phyloP scores from a whole-genome alignment of 2,888 invertebrate genomes.

The Parthenolecanium corni region DNA sequence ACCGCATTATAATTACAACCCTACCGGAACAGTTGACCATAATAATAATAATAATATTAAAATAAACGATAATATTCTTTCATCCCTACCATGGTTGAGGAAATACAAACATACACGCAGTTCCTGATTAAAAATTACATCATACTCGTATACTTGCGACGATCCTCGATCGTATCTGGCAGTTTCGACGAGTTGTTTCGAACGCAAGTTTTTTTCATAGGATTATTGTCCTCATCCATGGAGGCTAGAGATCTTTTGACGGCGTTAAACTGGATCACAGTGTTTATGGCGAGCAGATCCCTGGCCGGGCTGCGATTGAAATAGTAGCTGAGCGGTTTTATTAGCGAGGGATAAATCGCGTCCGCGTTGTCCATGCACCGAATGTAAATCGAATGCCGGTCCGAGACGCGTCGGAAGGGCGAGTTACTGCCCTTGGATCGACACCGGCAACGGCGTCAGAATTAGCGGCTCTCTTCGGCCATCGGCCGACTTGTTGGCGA shows the following conservation, averaged over 20 bases:
- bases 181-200: conserved; percentile 7
- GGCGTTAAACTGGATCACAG: conserved; percentile 36
- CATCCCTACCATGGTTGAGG: too few relatives aligned
- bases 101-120: too few relatives aligned
- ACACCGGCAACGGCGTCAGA: conserved; percentile 62
- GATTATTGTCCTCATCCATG: background rate
- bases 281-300: conserved; percentile 38
- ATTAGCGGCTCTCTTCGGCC: conserved; percentile 39
- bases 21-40: too few relatives aligned
- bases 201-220: background rate
- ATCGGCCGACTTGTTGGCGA: conserved; percentile 45
- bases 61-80: too few relatives aligned
- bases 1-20: too few relatives aligned
- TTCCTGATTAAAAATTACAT: background rate
- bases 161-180: conserved; percentile 15
- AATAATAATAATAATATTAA: too few relatives aligned
- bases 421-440: conserved; percentile 44
- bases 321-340: conserved; percentile 45
- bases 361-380: conserved; percentile 39
- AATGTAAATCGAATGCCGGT: conserved; percentile 48
- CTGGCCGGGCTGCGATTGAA: conserved; percentile 80
- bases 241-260: conserved; percentile 7
- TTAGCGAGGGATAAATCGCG: conserved; percentile 28
- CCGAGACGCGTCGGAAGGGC: conserved; percentile 48
- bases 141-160: background rate